Evolutionary conservation across 2,888 invertebrate genomes (phyloP), one percentile per base, ranked within the genome.

Genomic region (Amphipoea oculea): DNA sequence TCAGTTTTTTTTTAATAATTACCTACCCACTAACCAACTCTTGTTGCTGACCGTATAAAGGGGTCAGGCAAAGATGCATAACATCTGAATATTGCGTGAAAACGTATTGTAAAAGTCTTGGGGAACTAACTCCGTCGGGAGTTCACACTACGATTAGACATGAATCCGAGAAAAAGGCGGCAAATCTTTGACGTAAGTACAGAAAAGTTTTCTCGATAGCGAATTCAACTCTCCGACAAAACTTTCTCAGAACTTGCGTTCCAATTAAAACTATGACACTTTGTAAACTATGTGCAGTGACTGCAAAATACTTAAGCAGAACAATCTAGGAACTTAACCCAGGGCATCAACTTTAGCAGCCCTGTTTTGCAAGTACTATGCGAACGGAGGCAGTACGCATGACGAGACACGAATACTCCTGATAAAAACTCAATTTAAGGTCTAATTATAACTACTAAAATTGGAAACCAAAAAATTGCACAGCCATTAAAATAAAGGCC

Each of bases 401-500:
- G 45, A 45, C 14, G 40, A 76, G n/a, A 29, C 42, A 40, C 23
- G 17, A 54, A 65, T 45, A 65, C 11, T 51, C 48, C 42, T 17
- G 40, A 67, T 17, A 36, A 54, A 62, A 73, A 65, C 45, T 42
- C n/a, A 71, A 78, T 67, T 62, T 74, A 75, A 66, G 40, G 20
- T 36, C 11, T 54, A 66, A 84, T 74, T 72, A 62, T 42, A 66
- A 11, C 7, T 40, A 74, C 70, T 36, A 78, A 73, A 29, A 73
- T 60, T 66, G 60, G 9, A 62, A 79, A 76, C 40, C 51, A 78
- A 79, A 72, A 66, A 48, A 45, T 40, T 69, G 17, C 69, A 45
- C 29, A 80, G 62, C 63, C 72, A 62, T 72, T 66, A n/a, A n/a
- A n/a, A 82, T 82, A 83, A 85, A 85, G 83, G 83, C 80, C 79